Base-by-base conservation (phyloP, 2,888 invertebrate genomes). In the Dastarcus helophoroides region DNA sequence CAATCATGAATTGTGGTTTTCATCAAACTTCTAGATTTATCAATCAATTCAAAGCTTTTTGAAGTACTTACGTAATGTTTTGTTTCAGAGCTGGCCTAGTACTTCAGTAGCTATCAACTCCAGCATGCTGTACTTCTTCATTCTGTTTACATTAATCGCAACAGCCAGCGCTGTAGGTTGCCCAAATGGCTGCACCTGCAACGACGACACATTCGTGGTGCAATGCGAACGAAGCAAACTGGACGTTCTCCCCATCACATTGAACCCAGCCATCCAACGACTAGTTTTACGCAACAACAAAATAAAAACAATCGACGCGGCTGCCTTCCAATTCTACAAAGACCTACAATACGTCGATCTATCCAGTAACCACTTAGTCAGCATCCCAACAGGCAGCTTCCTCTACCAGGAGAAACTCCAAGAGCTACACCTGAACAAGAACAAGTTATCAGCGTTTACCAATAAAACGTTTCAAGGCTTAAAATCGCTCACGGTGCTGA, bases 221-320 rank as follows among this genome's bases (percentile, higher is more conserved):
- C 77, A 78, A 43, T 91, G 90, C 63, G 78, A 84, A 47, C 79
- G 78, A 54, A 85, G 85, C 53, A 81, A 81, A 44, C 69, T 91
- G 37, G 88, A 88, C 63, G 85, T 88, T 31, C 73, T 91, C 38
- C 90, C 90, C 37, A 90, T 90, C 50, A 84, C 88, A 2, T 67
- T 91, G 40, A 91, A 91, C 64, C 93, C 93, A 22, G 82, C 84
- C 48, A 85, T 89, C 40, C 83, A 84, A 55, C 71, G 85, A 31
- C 72, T 89, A 48, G 80, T 85, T 45, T 73, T 89, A 39, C 76
- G 79, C 49, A 83, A 81, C 59, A 89, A 88, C 60, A 79, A 79
- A 51, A 86, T 89, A 50, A 85, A 84, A 58, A 84, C 82, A 9
- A 82, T 89, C 43, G 88, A 89, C 60, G 84, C 84, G 27, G 83